Base-by-base conservation (phyloP, 2,113 vertebrate genomes). In the Telmatochromis sp. region DNA sequence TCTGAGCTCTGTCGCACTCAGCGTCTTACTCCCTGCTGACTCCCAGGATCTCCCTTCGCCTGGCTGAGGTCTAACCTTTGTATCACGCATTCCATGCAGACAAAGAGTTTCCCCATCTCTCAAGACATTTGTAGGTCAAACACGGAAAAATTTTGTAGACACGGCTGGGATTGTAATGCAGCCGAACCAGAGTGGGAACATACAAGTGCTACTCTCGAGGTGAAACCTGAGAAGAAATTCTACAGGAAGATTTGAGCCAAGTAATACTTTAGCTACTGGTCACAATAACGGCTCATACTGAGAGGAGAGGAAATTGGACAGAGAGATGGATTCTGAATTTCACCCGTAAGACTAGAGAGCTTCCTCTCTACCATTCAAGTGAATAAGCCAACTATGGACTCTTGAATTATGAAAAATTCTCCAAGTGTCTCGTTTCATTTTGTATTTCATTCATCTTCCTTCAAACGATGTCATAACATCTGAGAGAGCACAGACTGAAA, bases 1-100 rank as follows among this genome's bases (percentile, higher is more conserved):
- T 90, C 89, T 85, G 89, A 93, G 91, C 90, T 84, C 51, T 55
- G 81, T 85, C 26, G 10, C 57, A 47, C 58, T 89, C 75, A 21
- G 75, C 33, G 31, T 55, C 85, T 80, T 13, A 31, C 75, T 88
- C 93, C 86, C 83, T 9, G 53, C 80, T 23, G 83, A 80, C 84
- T 86, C 71, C 83, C 31, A 82, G 65, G 88, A 87, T 84, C 47
- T 84, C 63, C 65, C 58, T 19, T 51, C 33, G 55, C 68, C 58
- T 33, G 86, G 50, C 50, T 12, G 60, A 79, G 12, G 47, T 47
- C 53, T 81, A n/a, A 89, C 89, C 89, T 83, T 85, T 57, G 40
- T 37, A 40, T 55, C 47, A 15, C 5, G 81, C 68, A 63, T 78
- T 40, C 47, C 40, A 2, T 35, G 79, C 54, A 47, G 8, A 65